Evolutionary conservation across 2,113 vertebrate genomes (phyloP).

Genomic region (Apeltes quadracus): DNA sequence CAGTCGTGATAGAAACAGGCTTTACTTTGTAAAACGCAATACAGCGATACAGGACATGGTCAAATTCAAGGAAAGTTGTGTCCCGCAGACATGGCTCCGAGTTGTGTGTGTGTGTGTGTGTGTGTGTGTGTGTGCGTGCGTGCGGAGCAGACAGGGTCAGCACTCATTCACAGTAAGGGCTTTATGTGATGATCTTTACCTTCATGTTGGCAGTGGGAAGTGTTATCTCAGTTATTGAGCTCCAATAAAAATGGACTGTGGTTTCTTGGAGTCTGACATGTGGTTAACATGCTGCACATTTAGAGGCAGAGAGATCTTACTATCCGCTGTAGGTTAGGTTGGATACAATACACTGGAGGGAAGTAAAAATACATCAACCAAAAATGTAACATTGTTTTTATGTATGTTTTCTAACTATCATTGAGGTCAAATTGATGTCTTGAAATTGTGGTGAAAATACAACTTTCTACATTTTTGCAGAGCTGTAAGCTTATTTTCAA

Average conservation of each 20-base stretch:
- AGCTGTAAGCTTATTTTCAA: background rate
- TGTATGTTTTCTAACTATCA: background rate
- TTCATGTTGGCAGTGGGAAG: slow-evolving; percentile 5
- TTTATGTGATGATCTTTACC: slow-evolving; percentile 18
- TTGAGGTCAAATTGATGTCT: background rate
- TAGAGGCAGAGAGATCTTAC: slow-evolving; percentile 9
- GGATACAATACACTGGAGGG: background rate
- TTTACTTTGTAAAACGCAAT: slow-evolving; percentile 69
- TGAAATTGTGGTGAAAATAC: background rate
- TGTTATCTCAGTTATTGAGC: slow-evolving; percentile 8
- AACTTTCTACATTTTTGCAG: background rate
- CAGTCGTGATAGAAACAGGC: slow-evolving; percentile 73
- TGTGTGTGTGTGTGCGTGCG: slow-evolving; percentile 6
- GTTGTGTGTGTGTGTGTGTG: slow-evolving; percentile 9
- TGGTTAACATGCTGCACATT: slow-evolving; percentile 36
- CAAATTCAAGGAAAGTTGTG: slow-evolving; percentile 41
- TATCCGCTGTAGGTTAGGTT: background rate
- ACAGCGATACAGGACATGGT: slow-evolving; percentile 39
- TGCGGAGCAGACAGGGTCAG: background rate
- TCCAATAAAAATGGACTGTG: background rate
- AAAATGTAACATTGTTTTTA: background rate
- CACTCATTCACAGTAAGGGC: slow-evolving; percentile 17
- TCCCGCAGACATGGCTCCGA: slow-evolving; percentile 22
- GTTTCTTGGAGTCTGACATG: slow-evolving; percentile 39
- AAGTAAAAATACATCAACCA: background rate